Evolutionary conservation across 2,888 invertebrate genomes (phyloP), one percentile per base, ranked within the genome.

Genomic region (Cryptosula pallasiana): DNA sequence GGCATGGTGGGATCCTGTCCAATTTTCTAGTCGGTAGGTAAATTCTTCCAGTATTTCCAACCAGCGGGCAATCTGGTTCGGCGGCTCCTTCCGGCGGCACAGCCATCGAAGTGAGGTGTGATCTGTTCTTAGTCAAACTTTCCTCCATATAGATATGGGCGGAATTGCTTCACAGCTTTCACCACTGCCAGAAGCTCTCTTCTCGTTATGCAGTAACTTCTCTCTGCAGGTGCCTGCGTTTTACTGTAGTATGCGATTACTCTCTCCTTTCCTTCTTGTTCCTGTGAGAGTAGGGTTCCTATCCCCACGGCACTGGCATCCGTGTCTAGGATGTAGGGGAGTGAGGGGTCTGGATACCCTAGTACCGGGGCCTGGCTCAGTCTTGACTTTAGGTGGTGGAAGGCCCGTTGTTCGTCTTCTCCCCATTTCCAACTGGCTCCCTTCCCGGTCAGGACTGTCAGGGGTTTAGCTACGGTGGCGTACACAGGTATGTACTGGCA

Each of bases 381-480:
- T 5, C 5, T 5, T 9, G 3, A 9, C n/a, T 57, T 57, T 5
- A 57, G 57, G 13, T 25, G 5, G 20, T 57, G 13, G 25, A 57
- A 57, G 25, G 57, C 57, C n/a, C 5, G 13, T 23, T 25, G 57
- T 25, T 57, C 57, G 5, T 16, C n/a, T 23, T 16, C 5, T 9
- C 23, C 25, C 57, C 3, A 35, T 5, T 13, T 13, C 35, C 35
- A 29, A 5, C 20, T 20, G 13, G 3, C 23, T 3, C 45, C 20
- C 35, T 72, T 72, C 35, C n/a, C 27, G 13, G 45, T 72, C 9
- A 73, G 34, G 3, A 9, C 3, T 27, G 27, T 23, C n/a, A 73
- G 32, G 25, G 72, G 72, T 25, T 32, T 13, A 16, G 71, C 72
- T 57, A 36, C 25, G 13, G 16, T 27, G 27, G 72, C 45, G 63